A percentile compares a stretch with the other conserved stretches of the same genome.
These are phyloP conservation scores for Trachemys scripta DNA, from an alignment of 2,113 vertebrate genomes.

Conservation along the genomic window DNA sequence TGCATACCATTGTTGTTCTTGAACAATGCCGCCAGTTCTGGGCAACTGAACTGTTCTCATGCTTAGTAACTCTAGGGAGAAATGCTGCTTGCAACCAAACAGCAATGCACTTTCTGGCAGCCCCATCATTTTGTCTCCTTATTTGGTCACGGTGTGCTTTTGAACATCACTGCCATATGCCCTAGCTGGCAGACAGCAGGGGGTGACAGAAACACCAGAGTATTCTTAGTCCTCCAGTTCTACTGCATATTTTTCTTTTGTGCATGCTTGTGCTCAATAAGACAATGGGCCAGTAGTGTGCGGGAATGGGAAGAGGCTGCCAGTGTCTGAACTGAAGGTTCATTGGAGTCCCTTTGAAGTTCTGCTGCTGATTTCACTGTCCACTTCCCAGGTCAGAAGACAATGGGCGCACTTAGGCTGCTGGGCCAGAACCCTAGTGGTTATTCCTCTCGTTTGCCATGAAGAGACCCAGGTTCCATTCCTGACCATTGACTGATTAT, in stretches of 20 bases:
- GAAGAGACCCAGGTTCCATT: neutral
- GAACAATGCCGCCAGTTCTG: neutral
- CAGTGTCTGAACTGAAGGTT: neutral
- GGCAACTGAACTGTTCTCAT: neutral
- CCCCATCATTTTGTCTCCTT: neutral
- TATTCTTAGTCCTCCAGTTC: neutral
- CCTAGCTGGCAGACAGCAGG: neutral
- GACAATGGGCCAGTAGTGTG: neutral
- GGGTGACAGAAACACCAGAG: neutral
- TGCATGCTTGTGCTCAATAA: neutral
- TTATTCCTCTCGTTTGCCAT: neutral
- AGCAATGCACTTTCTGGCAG: neutral
- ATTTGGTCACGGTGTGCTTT: neutral
- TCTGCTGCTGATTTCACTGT: neutral
- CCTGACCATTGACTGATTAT: neutral
- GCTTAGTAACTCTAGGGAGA: neutral
- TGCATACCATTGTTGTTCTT: neutral
- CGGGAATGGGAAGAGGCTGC: neutral
- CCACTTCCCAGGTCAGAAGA: neutral
- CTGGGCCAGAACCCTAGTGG: neutral
- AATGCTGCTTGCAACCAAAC: neutral
- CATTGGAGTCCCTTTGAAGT: neutral
- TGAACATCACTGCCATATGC: neutral
- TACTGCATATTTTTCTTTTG: neutral
- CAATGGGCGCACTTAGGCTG: neutral